Percentiles rank a stretch among this genome's conserved stretches.
phyloP scores from a whole-genome alignment of 2,113 vertebrate genomes.

The Corvus moneduloides region DNA sequence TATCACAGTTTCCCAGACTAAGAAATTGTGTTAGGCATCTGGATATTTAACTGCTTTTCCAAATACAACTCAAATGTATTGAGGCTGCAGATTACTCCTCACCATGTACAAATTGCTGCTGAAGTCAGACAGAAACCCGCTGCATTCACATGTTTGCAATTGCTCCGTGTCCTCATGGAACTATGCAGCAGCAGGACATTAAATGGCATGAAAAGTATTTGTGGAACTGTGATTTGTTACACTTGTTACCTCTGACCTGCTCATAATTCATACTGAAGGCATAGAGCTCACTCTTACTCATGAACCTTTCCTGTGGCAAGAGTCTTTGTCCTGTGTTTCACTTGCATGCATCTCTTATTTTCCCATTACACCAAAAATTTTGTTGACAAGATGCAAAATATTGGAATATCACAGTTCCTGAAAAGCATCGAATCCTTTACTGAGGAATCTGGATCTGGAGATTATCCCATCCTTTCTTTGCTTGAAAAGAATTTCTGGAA shows the following conservation, averaged over 20 bases:
- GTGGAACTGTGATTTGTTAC: background rate
- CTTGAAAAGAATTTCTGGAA: background rate
- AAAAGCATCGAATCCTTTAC: background rate
- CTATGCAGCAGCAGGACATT: background rate
- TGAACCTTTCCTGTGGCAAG: background rate
- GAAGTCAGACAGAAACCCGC: background rate
- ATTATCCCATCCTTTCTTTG: background rate
- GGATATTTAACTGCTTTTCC: background rate
- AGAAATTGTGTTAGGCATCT: background rate
- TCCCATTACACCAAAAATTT: background rate
- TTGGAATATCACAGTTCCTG: background rate
- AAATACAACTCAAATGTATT: background rate
- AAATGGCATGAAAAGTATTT: conserved; percentile 26
- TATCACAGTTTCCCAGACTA: background rate
- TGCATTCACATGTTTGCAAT: background rate
- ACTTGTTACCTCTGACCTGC: conserved; percentile 13
- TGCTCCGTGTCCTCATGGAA: background rate
- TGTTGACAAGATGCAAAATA: background rate
- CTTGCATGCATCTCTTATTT: background rate
- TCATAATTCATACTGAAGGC: background rate
- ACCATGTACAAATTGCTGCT: background rate
- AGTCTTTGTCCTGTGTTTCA: background rate
- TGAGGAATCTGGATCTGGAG: background rate
- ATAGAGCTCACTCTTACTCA: background rate
- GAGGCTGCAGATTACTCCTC: background rate